Percentiles rank a stretch among this genome's conserved stretches.
These are phyloP conservation scores for Autographa gamma DNA, from an alignment of 2,888 invertebrate species.

Conservation along the genomic window DNA sequence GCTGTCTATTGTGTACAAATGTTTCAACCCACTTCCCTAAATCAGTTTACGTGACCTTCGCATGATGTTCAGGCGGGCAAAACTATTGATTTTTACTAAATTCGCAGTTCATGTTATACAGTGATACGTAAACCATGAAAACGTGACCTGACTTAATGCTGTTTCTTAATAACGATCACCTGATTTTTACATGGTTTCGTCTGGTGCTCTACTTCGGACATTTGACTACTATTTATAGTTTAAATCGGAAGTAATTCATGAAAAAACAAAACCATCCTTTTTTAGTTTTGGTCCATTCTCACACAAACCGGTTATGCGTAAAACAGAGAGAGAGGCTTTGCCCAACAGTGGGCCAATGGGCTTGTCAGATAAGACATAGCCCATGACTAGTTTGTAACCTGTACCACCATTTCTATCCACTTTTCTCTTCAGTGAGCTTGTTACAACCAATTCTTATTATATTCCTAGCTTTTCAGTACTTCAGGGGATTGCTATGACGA, in stretches of 20 bases:
- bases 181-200: not conserved
- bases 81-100: slow-evolving; percentile 55
- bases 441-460: not conserved
- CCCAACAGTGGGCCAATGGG: too few species aligned
- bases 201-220: not conserved
- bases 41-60: slow-evolving; percentile 48
- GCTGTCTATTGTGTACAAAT: slow-evolving; percentile 27
- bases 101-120: slow-evolving; percentile 32
- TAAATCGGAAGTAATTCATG: too few species aligned
- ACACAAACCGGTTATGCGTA: too few species aligned
- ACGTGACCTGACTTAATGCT: not conserved
- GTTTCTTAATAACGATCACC: not conserved
- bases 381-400: too few species aligned
- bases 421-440: too few species aligned
- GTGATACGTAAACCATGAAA: slow-evolving; percentile 16
- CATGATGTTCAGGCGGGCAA: slow-evolving; percentile 42
- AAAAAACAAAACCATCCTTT: too few species aligned
- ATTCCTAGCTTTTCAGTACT: not conserved
- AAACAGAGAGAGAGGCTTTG: too few species aligned
- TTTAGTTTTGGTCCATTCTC: too few species aligned
- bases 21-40: slow-evolving; percentile 40
- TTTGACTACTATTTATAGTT: not conserved
- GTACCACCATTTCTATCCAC: too few species aligned
- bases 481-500: not conserved
- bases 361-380: too few species aligned